Evolutionary conservation across 2,113 vertebrate genomes (phyloP), one percentile per base, ranked within the genome.

Genomic region (Alethe castanea): DNA sequence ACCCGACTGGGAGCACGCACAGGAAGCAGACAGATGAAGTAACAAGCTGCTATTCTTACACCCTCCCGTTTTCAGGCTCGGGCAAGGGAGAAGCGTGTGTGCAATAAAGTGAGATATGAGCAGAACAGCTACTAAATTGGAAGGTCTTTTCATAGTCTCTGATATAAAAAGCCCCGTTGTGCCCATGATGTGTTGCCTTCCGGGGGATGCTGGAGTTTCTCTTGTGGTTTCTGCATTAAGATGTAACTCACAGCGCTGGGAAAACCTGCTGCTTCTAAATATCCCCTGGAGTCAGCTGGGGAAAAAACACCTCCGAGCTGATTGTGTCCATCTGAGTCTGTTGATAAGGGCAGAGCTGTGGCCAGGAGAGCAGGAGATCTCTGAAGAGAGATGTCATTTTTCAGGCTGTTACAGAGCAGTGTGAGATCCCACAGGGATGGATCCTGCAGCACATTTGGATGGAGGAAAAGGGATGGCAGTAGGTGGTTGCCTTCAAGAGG

Each of bases 11-110:
- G 66, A 81, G 88, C 29, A 85, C 94, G 24, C 88, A 67, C 65
- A 77, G 96, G 89, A 95, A 95, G 84, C 89, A 95, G 91, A 62
- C 77, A 24, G 89, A 86, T 94, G 94, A 88, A 92, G 94, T 76
- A 95, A 94, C 84, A 92, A 82, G 62, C 84, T 89, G 81, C 93
- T 93, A 65, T 90, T 90, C 91, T 85, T 92, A 91, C 84, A 77
- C 54, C 35, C 84, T 65, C 87, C 5, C 5, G 1, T 35, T 83
- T 70, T 59, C 93, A 94, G 79, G 6, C 66, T 80, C 22, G 78
- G 78, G 81, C 73, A 69, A 92, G 84, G 78, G 50, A 92, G 86
- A 57, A 56, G 56, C 4, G 0, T 52, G 70, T 26, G 57, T 79
- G 81, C 89, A 93, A 89, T 84, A 86, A 77, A 5, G 47, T 92